phyloP scores from a whole-genome alignment of 2,888 invertebrate genomes.

The Tachystola acroxantha region DNA sequence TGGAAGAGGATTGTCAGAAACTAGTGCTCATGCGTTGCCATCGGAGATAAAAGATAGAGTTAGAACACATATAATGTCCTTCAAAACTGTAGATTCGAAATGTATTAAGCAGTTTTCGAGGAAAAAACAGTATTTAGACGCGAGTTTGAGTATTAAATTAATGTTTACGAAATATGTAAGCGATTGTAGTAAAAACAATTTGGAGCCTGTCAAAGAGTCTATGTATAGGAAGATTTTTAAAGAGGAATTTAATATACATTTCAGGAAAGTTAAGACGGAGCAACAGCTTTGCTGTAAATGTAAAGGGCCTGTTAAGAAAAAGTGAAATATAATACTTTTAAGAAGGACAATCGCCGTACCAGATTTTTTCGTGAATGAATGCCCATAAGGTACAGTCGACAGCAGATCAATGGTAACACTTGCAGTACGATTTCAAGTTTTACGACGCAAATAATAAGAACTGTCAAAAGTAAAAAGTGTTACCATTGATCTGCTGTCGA shows the following conservation, averaged over 20 bases:
- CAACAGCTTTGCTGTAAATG: constrained; percentile 54
- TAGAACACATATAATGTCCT: constrained; percentile 55
- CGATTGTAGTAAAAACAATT: constrained; percentile 44
- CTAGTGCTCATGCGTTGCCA: constrained; percentile 53
- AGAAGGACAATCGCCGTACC: no score
- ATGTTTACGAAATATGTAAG: constrained; percentile 58
- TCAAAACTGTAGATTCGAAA: constrained; percentile 49
- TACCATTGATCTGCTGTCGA: no score
- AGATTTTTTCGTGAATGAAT: no score
- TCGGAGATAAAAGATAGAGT: constrained; percentile 55
- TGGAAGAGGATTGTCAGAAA: constrained; percentile 53
- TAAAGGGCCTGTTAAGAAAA: constrained; percentile 55
- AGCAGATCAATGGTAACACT: no score
- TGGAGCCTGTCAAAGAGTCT: constrained; percentile 53
- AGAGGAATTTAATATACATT: constrained; percentile 60
- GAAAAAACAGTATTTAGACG: constrained; percentile 55
- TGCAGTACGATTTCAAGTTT: no score
- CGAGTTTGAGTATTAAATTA: constrained; percentile 52
- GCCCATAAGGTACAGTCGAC: no score
- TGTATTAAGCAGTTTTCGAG: constrained; percentile 51
- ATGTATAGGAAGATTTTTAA: constrained; percentile 71
- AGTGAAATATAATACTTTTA: constrained; percentile 23
- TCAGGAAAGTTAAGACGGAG: constrained; percentile 48
- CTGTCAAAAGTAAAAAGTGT: no score
- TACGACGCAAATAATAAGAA: no score